phyloP scores from a whole-genome alignment of 2,113 vertebrate genomes.

The Chlorodrepanis virens region DNA sequence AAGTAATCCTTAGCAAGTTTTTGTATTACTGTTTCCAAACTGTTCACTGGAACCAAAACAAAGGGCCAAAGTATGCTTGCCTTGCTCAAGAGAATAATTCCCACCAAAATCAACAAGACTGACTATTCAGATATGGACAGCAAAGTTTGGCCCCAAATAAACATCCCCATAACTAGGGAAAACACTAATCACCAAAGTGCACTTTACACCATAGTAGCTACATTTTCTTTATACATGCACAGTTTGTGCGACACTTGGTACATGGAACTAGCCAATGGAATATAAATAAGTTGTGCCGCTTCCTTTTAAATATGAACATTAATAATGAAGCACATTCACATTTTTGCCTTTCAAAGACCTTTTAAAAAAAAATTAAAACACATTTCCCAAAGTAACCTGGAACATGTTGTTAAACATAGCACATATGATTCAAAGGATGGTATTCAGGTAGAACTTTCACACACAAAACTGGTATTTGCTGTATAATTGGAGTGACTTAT shows the following conservation, averaged over 20 bases:
- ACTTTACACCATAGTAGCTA: constrained; percentile 71
- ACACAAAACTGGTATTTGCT: constrained; percentile 36
- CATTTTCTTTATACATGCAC: constrained; percentile 73
- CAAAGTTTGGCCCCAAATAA: constrained; percentile 62
- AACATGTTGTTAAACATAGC: constrained; percentile 36
- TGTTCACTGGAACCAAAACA: constrained; percentile 42
- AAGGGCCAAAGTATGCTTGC: constrained; percentile 39
- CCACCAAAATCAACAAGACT: neutral
- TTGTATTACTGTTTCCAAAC: constrained; percentile 38
- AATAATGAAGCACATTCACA: constrained; percentile 73
- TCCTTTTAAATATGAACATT: constrained; percentile 77
- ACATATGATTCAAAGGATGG: neutral
- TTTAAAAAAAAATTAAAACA: constrained; percentile 11
- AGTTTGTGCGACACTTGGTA: constrained; percentile 60
- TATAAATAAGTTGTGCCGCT: constrained; percentile 73
- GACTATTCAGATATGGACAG: constrained; percentile 24
- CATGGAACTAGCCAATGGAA: constrained; percentile 64
- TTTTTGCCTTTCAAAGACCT: constrained; percentile 66
- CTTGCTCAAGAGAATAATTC: neutral
- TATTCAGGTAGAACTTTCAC: constrained; percentile 32
- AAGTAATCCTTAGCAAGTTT: constrained; percentile 17
- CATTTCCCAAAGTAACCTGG: constrained; percentile 9
- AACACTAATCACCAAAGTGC: constrained; percentile 70
- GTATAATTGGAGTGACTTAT: constrained; percentile 30
- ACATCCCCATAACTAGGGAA: constrained; percentile 61